These are phyloP conservation scores for Corythoichthys haematopterus DNA, from an alignment of 2,113 vertebrate species.

Conservation along the genomic window DNA sequence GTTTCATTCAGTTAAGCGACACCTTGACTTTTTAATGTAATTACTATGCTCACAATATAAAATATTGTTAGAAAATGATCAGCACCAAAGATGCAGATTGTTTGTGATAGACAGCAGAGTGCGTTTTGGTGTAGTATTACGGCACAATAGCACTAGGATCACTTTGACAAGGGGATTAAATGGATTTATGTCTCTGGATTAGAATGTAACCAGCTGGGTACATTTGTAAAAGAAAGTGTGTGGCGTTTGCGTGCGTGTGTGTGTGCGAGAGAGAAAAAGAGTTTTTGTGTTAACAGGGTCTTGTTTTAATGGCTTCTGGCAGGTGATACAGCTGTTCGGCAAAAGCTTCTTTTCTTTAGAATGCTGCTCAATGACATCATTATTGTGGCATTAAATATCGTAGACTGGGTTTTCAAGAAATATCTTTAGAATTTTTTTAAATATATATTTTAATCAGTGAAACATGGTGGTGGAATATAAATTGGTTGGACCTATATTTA, in stretches of 20 bases:
- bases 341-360: slow-evolving; percentile 35
- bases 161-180: slow-evolving; percentile 70
- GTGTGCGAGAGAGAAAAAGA: not conserved
- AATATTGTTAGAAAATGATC: slow-evolving; percentile 24
- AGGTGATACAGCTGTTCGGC: slow-evolving; percentile 46
- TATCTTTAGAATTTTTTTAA: not conserved
- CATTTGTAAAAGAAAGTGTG: slow-evolving; percentile 54
- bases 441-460: not conserved
- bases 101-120: slow-evolving; percentile 54
- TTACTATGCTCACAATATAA: slow-evolving; percentile 25
- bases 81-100: slow-evolving; percentile 36
- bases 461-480: not conserved
- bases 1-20: slow-evolving; percentile 26
- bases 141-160: slow-evolving; percentile 65
- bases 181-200: slow-evolving; percentile 69
- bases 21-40: slow-evolving; percentile 32
- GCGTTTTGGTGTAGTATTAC: slow-evolving; percentile 62
- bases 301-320: slow-evolving; percentile 51
- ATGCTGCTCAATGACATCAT: slow-evolving; percentile 12
- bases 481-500: not conserved
- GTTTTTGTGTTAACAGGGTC: not conserved
- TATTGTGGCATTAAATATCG: slow-evolving; percentile 2
- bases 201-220: slow-evolving; percentile 69
- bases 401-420: not conserved
- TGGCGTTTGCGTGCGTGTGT: slow-evolving; percentile 14